phyloP scores from a whole-genome alignment of 2,888 invertebrate species.

The Caprella mutica region DNA sequence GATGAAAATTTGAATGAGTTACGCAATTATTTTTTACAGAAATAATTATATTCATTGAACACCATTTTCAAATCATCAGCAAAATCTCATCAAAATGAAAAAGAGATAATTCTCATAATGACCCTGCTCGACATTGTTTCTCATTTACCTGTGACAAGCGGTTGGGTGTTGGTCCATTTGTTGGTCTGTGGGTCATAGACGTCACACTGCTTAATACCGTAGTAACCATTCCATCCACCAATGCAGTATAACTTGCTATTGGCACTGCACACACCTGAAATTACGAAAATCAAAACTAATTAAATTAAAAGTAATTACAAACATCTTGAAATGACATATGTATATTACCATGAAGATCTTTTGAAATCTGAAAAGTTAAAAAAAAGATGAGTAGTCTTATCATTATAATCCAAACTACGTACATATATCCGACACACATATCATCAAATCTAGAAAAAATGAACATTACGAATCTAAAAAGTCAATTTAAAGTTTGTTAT shows the following conservation, averaged over 20 bases:
- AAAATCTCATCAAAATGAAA: too few species aligned
- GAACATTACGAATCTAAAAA: too few species aligned
- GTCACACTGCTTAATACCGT: slow-evolving; percentile 60
- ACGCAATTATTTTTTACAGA: too few species aligned
- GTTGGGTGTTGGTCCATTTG: slow-evolving; percentile 56
- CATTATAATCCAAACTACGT: not conserved
- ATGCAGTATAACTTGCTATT: slow-evolving; percentile 58
- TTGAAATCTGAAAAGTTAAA: not conserved
- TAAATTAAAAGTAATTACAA: too few species aligned
- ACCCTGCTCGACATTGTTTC: too few species aligned
- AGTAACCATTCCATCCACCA: slow-evolving; percentile 65
- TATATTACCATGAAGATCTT: slow-evolving; percentile 6
- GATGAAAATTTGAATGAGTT: too few species aligned
- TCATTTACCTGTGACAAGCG: slow-evolving; percentile 55
- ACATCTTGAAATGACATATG: slow-evolving; percentile 17
- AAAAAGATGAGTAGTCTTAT: not conserved
- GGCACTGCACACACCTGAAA: slow-evolving; percentile 50
- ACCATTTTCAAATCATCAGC: too few species aligned
- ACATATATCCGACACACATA: not conserved
- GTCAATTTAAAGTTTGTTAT: too few species aligned
- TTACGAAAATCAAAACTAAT: too few species aligned
- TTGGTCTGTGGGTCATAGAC: slow-evolving; percentile 53
- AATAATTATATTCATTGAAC: too few species aligned
- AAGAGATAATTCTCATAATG: too few species aligned
- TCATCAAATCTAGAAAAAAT: not conserved